Evolutionary conservation across 2,113 vertebrate genomes (phyloP).

Genomic region (Channa argus): DNA sequence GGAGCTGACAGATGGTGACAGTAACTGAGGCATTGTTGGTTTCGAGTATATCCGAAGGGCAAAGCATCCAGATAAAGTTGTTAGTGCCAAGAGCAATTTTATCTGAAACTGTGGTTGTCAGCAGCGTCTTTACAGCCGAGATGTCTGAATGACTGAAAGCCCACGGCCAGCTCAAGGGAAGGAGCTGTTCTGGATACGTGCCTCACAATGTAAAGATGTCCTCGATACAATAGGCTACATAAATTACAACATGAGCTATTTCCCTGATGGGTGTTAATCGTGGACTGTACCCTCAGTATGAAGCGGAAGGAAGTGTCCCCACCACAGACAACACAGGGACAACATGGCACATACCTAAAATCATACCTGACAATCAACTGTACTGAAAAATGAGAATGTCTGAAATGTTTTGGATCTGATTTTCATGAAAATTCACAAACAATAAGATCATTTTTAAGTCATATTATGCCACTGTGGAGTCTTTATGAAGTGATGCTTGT

Average conservation of each 20-base stretch:
- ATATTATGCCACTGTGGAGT: not conserved
- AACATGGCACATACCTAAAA: not conserved
- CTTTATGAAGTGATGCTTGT: constrained; percentile 36
- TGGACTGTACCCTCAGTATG: constrained; percentile 1
- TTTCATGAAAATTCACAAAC: not conserved
- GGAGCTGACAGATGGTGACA: constrained; percentile 64
- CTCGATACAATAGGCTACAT: constrained; percentile 25
- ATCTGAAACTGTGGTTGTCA: constrained; percentile 67
- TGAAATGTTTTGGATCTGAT: not conserved
- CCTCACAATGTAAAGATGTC: constrained; percentile 51
- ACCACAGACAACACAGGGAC: constrained; percentile 12
- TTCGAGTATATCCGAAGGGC: constrained; percentile 67
- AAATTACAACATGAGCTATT: constrained; percentile 43
- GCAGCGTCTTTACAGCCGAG: constrained; percentile 56
- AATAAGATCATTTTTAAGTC: constrained; percentile 9
- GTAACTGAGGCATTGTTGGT: constrained; percentile 59
- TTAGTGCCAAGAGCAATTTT: constrained; percentile 63
- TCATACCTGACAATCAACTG: not conserved
- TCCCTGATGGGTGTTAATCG: constrained; percentile 36
- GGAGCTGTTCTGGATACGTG: constrained; percentile 37
- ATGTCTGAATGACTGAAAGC: constrained; percentile 64
- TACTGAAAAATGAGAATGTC: too few relatives aligned
- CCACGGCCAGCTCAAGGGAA: constrained; percentile 42
- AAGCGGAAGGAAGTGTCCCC: not conserved
- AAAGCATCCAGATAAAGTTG: constrained; percentile 72